Conservation (phyloP, 2,113 vertebrate genomes). For the Numida meleagris region DNA sequence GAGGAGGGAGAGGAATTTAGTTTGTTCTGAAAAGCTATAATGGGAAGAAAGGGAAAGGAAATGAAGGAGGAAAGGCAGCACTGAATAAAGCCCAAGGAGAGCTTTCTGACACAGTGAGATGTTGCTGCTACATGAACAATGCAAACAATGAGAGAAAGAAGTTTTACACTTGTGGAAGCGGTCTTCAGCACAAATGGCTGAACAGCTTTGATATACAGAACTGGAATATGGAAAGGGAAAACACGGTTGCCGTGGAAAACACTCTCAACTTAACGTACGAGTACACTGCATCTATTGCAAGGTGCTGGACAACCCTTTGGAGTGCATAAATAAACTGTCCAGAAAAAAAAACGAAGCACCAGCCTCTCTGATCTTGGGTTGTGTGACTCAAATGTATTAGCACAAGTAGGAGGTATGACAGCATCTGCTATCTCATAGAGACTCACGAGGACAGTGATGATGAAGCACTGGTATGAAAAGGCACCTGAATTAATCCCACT, state of each 20-base stretch:
- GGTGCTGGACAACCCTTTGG: neutral
- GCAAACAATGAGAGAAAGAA: neutral
- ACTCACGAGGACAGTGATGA: fast-evolving
- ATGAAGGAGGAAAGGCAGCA: neutral
- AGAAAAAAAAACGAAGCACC: neutral
- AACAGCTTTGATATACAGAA: neutral
- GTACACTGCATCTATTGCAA: neutral
- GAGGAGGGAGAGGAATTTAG: neutral
- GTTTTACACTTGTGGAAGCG: neutral
- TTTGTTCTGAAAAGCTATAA: neutral
- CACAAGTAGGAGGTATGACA: neutral
- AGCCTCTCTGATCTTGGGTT: neutral
- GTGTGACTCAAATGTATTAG: neutral
- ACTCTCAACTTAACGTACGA: neutral
- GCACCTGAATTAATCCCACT: neutral
- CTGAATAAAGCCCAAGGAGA: neutral
- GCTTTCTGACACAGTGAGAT: neutral
- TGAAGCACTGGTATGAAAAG: neutral
- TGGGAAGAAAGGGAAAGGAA: neutral
- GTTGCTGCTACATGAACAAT: neutral
- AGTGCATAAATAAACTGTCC: neutral
- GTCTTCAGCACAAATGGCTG: neutral
- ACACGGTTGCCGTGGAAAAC: neutral
- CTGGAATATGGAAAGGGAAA: neutral
- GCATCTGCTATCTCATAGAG: neutral